These are phyloP conservation scores for Aplochiton taeniatus DNA, from an alignment of 2,797 vertebrate genomes.

Conservation along the genomic window DNA sequence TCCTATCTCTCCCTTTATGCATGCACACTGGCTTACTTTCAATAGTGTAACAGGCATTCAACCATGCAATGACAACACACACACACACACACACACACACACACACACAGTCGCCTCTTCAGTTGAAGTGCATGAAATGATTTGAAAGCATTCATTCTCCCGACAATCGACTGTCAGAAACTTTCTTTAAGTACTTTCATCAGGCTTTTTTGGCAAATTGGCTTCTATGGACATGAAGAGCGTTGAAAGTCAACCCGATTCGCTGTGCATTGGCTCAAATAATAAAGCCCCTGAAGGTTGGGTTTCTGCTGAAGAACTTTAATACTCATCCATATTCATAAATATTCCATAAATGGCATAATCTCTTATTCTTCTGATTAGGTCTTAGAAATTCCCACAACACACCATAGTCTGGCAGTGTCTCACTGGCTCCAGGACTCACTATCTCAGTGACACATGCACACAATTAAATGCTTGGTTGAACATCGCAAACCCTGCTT, in stretches of 20 bases:
- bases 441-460: conserved; percentile 39
- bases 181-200: conserved; percentile 60
- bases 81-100: conserved; percentile 43
- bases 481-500: background rate
- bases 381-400: conserved; percentile 63
- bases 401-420: conserved; percentile 45
- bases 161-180: conserved; percentile 38
- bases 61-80: conserved; percentile 33
- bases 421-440: conserved; percentile 62
- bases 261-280: conserved; percentile 61
- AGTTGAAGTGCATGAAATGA: conserved; percentile 53
- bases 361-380: conserved; percentile 71
- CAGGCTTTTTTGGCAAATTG: conserved; percentile 60
- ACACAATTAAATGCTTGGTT: conserved; percentile 37
- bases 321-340: conserved; percentile 78
- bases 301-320: conserved; percentile 64
- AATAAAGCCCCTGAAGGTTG: conserved; percentile 67
- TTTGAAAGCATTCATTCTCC: conserved; percentile 42
- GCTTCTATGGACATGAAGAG: conserved; percentile 63
- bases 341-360: conserved; percentile 68
- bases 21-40: conserved; percentile 34
- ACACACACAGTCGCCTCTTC: conserved; percentile 25
- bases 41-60: conserved; percentile 29
- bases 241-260: conserved; percentile 70
- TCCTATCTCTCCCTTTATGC: conserved; percentile 12